These are phyloP conservation scores for Aphelenchoides fujianensis DNA, from an alignment of 1,140 invertebrate genomes.

Conservation along the genomic window DNA sequence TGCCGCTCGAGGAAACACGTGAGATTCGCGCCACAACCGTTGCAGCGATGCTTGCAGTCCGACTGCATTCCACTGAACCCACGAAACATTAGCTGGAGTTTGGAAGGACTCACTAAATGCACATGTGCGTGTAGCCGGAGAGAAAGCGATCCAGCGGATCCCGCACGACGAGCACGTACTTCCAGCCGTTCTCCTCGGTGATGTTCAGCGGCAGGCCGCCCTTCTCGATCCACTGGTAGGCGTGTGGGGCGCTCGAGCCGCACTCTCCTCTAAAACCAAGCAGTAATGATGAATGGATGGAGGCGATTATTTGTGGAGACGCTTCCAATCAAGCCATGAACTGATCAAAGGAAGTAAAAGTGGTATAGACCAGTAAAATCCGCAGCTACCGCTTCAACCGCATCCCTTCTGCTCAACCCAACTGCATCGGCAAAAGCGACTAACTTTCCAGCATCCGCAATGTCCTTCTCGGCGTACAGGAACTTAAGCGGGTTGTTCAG, in stretches of 20 bases:
- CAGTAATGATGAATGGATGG: too few species aligned
- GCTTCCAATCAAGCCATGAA: too few species aligned
- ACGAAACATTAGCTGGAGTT: not conserved
- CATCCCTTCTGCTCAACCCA: not conserved
- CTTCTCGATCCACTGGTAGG: not conserved
- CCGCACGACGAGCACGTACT: not conserved
- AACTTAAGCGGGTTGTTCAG: not conserved
- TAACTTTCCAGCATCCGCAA: not conserved
- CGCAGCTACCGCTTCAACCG: too few species aligned
- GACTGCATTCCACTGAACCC: not conserved
- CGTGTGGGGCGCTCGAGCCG: not conserved
- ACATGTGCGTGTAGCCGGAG: slow-evolving; percentile 5
- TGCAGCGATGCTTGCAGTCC: not conserved
- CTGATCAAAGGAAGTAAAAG: too few species aligned
- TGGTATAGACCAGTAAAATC: too few species aligned
- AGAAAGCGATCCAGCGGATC: slow-evolving; percentile 2
- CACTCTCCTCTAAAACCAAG: too few species aligned
- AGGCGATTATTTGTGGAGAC: too few species aligned
- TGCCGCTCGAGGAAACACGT: slow-evolving; percentile 1
- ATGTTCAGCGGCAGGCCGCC: not conserved
- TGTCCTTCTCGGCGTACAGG: not conserved
- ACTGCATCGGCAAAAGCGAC: not conserved
- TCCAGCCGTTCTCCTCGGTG: not conserved
- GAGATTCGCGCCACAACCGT: not conserved
- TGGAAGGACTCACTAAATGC: not conserved